These are phyloP conservation scores for Brachyhypopomus gauderio DNA, from an alignment of 2,113 vertebrate genomes.

Conservation along the genomic window DNA sequence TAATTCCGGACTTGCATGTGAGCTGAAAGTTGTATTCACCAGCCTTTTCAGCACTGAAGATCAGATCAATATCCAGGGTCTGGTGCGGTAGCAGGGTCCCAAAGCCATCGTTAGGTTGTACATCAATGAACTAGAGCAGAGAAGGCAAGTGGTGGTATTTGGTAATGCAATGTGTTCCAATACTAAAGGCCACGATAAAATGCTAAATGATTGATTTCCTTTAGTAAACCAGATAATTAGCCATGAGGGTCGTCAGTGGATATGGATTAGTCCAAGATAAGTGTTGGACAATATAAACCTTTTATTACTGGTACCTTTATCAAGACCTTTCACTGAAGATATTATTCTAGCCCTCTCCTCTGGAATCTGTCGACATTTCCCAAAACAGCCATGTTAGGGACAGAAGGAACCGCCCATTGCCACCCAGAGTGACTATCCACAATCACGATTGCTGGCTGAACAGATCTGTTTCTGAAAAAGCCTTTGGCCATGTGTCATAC, in stretches of 20 bases:
- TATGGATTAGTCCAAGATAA: no score
- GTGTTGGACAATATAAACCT: not conserved
- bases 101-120: conserved; percentile 88
- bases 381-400: not conserved
- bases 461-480: conserved; percentile 19
- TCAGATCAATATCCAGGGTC: conserved; percentile 79
- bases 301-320: not conserved
- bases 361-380: not conserved
- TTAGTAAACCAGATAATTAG: no score
- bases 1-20: conserved; percentile 83
- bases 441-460: conserved; percentile 5
- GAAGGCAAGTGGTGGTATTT: conserved; percentile 18
- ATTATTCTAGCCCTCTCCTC: not conserved
- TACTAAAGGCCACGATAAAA: no score
- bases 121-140: conserved; percentile 80
- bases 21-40: conserved; percentile 84
- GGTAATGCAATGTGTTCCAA: not conserved
- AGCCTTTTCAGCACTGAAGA: conserved; percentile 82
- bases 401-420: conserved; percentile 34
- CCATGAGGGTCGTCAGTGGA: no score
- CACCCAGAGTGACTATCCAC: conserved; percentile 20
- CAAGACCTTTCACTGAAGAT: not conserved
- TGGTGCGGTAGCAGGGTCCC: conserved; percentile 87
- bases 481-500: conserved; percentile 13
- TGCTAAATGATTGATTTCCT: no score